Evolutionary conservation across 2,113 vertebrate genomes (phyloP).

Genomic region (Nesogale talazaci): DNA sequence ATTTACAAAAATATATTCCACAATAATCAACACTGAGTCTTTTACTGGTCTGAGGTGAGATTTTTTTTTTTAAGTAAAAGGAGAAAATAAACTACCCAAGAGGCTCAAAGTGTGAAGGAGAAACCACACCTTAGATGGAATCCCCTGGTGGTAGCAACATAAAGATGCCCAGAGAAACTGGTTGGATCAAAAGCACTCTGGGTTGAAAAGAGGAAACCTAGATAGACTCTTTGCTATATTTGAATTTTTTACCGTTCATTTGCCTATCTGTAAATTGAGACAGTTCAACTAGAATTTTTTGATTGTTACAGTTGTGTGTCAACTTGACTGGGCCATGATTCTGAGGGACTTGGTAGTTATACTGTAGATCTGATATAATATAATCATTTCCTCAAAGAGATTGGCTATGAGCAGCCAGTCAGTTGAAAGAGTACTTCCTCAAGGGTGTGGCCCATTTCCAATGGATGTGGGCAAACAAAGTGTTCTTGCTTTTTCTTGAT

Average conservation of each 20-base stretch:
- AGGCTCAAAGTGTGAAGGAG: neutral
- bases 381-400: no score
- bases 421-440: no score
- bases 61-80: neutral
- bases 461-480: no score
- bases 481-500: no score
- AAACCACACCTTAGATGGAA: neutral
- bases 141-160: neutral
- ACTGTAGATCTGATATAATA: no score
- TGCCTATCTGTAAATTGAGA: neutral
- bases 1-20: neutral
- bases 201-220: neutral
- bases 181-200: neutral
- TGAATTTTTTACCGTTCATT: neutral
- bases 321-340: no score
- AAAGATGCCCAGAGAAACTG: neutral
- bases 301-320: no score
- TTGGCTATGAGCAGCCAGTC: no score
- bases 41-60: neutral
- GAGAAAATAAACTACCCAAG: neutral
- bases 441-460: no score
- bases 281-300: neutral
- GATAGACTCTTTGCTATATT: neutral
- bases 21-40: neutral
- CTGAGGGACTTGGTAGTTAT: no score